Evolutionary conservation across 2,113 vertebrate species (phyloP).

Genomic region (Paraplagusia blochii): DNA sequence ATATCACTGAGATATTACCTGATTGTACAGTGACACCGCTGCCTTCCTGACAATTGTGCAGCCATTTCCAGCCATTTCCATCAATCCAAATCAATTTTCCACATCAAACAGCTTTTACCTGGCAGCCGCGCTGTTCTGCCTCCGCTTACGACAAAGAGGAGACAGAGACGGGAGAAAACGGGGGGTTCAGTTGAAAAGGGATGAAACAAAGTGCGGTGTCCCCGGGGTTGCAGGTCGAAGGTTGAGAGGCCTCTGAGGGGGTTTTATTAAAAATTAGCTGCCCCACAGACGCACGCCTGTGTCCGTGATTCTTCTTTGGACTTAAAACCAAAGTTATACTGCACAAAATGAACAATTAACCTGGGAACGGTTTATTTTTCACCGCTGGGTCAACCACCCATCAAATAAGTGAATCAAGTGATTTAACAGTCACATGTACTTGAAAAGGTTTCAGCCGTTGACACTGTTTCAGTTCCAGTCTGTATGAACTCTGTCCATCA

Average conservation of each 20-base stretch:
- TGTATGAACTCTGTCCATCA: no score
- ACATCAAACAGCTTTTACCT: slow-evolving; percentile 64
- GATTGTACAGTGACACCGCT: slow-evolving; percentile 21
- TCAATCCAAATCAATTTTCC: slow-evolving; percentile 63
- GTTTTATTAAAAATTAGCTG: slow-evolving; percentile 8
- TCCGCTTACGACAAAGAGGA: slow-evolving; percentile 32
- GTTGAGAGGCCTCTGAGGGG: not conserved
- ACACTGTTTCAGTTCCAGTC: no score
- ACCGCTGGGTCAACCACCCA: no score
- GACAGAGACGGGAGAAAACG: slow-evolving; percentile 10
- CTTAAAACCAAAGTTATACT: no score
- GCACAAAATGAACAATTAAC: no score
- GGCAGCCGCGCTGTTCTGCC: slow-evolving; percentile 60
- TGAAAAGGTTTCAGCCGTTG: no score
- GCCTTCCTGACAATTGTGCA: slow-evolving; percentile 48
- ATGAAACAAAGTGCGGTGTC: slow-evolving; percentile 9
- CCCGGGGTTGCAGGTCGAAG: slow-evolving; percentile 21
- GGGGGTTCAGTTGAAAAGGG: slow-evolving; percentile 13
- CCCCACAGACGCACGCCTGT: no score
- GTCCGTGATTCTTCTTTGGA: no score
- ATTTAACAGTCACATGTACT: no score
- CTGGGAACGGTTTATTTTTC: no score
- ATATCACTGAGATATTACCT: slow-evolving; percentile 44
- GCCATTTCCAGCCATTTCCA: slow-evolving; percentile 38
- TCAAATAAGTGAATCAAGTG: no score